A percentile compares a stretch with the other conserved stretches of the same genome.
Conservation (phyloP, 2,797 vertebrate genomes). For the Anguilla obscura region DNA sequence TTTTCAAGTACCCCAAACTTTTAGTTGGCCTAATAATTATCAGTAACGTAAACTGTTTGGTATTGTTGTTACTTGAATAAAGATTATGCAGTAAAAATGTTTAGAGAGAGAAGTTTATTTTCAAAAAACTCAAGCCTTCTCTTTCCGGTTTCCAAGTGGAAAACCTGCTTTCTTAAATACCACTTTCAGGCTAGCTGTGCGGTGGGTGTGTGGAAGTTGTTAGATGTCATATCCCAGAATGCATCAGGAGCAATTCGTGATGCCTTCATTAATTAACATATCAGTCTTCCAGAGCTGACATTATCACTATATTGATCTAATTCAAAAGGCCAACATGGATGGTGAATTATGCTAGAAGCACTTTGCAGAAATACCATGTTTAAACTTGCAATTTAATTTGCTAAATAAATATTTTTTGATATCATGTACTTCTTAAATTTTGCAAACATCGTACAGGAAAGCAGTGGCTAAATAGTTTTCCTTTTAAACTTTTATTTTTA, state of each 20-base stretch:
- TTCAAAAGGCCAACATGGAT: neutral
- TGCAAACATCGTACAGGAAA: neutral
- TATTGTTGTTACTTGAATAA: neutral
- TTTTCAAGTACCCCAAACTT: neutral
- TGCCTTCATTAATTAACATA: neutral
- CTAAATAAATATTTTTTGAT: neutral
- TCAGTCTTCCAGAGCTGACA: neutral
- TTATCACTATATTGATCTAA: conserved; percentile 2
- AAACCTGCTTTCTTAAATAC: neutral
- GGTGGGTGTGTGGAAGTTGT: neutral
- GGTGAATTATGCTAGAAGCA: neutral
- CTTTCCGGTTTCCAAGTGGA: neutral
- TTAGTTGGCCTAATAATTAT: neutral
- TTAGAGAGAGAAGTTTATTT: neutral
- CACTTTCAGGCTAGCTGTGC: conserved; percentile 3
- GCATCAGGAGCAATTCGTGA: neutral
- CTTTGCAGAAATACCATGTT: neutral
- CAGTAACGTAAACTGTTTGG: neutral
- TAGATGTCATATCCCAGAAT: conserved; percentile 1
- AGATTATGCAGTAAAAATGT: neutral
- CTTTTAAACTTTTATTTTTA: neutral
- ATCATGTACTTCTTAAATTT: neutral
- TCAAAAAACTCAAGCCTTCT: neutral
- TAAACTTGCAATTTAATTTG: neutral
- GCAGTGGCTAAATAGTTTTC: neutral